Conservation (phyloP, 2,113 vertebrate genomes). For the Notarius quadriscutis region DNA sequence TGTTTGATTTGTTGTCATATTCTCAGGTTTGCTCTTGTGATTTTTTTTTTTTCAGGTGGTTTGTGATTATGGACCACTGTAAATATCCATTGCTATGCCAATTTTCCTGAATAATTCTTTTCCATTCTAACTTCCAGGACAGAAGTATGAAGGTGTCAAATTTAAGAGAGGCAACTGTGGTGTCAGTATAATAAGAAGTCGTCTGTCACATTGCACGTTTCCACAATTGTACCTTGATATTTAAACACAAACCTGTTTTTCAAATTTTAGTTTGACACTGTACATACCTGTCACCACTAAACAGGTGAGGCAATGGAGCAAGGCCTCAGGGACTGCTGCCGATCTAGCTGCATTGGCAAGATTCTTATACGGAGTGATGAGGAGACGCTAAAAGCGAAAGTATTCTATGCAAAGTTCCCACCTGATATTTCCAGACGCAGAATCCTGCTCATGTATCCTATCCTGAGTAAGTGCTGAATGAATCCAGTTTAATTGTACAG, state of each 20-base stretch:
- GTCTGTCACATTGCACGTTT: constrained; percentile 69
- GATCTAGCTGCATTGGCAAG: constrained; percentile 95
- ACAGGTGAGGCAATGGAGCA: constrained; percentile 97
- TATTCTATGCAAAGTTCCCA: constrained; percentile 97
- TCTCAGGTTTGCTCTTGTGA: background rate
- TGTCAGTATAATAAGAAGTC: constrained; percentile 98
- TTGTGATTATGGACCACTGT: background rate
- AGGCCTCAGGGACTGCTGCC: constrained; percentile 90
- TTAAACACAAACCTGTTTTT: background rate
- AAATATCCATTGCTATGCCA: background rate
- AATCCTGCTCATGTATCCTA: constrained; percentile 97
- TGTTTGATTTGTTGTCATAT: background rate
- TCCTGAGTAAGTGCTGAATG: constrained; percentile 76
- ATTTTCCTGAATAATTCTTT: constrained; percentile 43
- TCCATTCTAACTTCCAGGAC: constrained; percentile 71
- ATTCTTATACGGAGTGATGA: constrained; percentile 98
- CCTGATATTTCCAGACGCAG: constrained; percentile 93
- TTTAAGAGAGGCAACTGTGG: constrained; percentile 98
- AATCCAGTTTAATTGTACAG: background rate
- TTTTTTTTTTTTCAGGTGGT: background rate
- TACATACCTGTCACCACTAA: background rate
- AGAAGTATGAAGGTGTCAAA: constrained; percentile 95
- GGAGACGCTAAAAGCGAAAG: constrained; percentile 94
- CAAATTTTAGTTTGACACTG: background rate
- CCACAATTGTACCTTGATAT: background rate